Evolutionary conservation across 1,140 invertebrate species (phyloP).

Genomic region (Drusus annulatus): DNA sequence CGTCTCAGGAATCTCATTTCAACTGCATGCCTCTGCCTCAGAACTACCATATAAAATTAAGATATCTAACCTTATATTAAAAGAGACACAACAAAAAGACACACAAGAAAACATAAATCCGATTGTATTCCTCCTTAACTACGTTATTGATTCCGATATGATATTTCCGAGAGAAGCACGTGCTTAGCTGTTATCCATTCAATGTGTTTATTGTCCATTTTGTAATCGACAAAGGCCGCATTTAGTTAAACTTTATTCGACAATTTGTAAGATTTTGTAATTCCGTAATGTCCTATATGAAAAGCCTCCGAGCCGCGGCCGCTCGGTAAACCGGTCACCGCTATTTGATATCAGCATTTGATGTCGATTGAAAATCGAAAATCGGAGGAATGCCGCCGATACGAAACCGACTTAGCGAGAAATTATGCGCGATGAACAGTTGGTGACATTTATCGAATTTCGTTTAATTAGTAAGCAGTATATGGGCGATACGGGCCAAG

Average conservation of each 20-base stretch:
- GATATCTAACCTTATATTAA: no score
- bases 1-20: no score
- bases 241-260: constrained; percentile 21
- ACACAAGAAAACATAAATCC: no score
- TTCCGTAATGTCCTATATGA: constrained; percentile 7
- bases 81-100: no score
- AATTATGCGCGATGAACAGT: neutral
- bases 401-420: neutral
- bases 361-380: constrained; percentile 22
- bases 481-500: neutral
- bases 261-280: constrained; percentile 21
- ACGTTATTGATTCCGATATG: no score
- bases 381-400: constrained; percentile 17
- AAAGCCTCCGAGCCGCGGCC: neutral
- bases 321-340: neutral
- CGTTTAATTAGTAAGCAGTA: constrained; percentile 7
- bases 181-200: neutral
- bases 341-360: neutral
- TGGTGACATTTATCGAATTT: constrained; percentile 1
- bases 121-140: no score
- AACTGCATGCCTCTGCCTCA: no score
- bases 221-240: constrained; percentile 11
- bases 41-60: no score
- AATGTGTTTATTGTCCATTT: neutral
- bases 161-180: no score